Conservation (phyloP, 2,888 invertebrate genomes). For the Sipha maydis region DNA sequence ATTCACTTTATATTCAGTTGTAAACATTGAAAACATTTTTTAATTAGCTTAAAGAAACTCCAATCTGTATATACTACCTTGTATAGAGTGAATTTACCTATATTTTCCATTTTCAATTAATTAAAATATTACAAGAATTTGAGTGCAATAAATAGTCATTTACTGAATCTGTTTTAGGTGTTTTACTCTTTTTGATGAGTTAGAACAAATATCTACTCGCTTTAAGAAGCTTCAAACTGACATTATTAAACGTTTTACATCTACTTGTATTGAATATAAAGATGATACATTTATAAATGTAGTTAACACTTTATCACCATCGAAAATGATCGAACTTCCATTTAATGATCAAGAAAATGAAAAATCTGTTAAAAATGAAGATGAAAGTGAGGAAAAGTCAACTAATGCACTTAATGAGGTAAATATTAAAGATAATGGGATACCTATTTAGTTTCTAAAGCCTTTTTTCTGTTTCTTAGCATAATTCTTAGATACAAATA, state of each 20-base stretch:
- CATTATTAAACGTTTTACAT: slow-evolving; percentile 48
- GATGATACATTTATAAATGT: slow-evolving; percentile 1
- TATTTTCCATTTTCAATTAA: too few species aligned
- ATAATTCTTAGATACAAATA: background rate
- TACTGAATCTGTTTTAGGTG: slow-evolving; percentile 52
- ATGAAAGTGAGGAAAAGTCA: slow-evolving; percentile 47
- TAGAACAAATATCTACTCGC: slow-evolving; percentile 58
- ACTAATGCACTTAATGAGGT: slow-evolving; percentile 38
- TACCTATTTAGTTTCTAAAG: background rate
- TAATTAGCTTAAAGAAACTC: too few species aligned
- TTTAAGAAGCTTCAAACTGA: slow-evolving; percentile 51
- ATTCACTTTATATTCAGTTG: too few species aligned
- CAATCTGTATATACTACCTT: too few species aligned
- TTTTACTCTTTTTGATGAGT: slow-evolving; percentile 63
- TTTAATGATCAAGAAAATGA: slow-evolving; percentile 14
- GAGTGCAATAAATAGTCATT: too few species aligned
- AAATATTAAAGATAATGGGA: background rate
- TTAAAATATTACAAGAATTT: too few species aligned
- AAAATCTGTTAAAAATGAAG: slow-evolving; percentile 7
- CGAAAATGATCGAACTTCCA: background rate
- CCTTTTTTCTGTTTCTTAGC: background rate
- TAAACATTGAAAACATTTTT: too few species aligned
- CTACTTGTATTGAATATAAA: slow-evolving; percentile 53
- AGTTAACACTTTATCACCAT: slow-evolving; percentile 3
- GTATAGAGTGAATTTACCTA: too few species aligned